Base-by-base conservation (phyloP, 2,888 invertebrate genomes). In the Panopea generosa region DNA sequence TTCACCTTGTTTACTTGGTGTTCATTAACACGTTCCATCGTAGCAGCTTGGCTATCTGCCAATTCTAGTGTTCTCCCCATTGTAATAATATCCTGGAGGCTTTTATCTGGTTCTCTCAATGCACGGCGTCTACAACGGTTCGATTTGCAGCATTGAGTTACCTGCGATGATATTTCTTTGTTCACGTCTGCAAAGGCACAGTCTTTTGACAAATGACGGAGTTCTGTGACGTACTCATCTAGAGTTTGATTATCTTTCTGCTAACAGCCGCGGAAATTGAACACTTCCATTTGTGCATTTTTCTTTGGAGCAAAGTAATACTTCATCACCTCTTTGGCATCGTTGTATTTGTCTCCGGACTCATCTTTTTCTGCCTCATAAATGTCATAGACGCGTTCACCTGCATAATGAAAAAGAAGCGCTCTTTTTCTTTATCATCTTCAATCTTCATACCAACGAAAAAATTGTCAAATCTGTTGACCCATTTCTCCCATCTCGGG, bases 201-300 rank as follows among this genome's bases (percentile, higher is more conserved):
- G n/a, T 49, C 45, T 53, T 75, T 72, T 16, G 72, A 55, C 24
- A 72, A 38, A 38, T 45, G 65, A 27, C 79, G 45, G 14, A 79
- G 56, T 65, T 79, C 75, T 14, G 76, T 75, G 1, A 71, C 55
- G 40, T 26, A 79, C 60, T 79, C 79, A 55, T 79, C 66, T 27
- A 79, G 65, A n/a, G 72, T 53, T 40, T 72, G 53, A 53, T 52
- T 14, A n/a, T 40, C 11, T 72, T 27, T 38, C 71, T n/a, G n/a
- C n/a, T n/a, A n/a, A n/a, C n/a, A n/a, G n/a, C n/a, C n/a, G n/a
- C n/a, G n/a, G n/a, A n/a, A 79, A 22, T 68, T 59, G 61, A 72
- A 76, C 2, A 79, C 55, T 43, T 76, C 71, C 68, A 79, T 72
- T 38, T 77, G 76, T 16, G 49, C 29, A 20, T 77, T 77, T 55